Evolutionary conservation across 2,797 vertebrate genomes (phyloP).

Genomic region (Pseudopleuronectes americanus): DNA sequence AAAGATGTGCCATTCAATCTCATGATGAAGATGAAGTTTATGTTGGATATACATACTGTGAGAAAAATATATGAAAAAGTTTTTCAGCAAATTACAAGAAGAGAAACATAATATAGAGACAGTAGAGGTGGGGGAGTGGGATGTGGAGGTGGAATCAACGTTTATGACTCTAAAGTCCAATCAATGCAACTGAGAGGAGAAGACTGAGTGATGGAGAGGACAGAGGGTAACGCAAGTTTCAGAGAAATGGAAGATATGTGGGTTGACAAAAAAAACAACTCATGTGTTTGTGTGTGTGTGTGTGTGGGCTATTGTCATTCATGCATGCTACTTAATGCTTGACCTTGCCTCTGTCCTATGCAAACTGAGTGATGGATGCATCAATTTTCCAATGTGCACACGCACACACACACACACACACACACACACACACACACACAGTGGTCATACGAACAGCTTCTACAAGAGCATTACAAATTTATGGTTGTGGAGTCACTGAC

Average conservation of each 20-base stretch:
- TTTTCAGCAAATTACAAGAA: too few species aligned
- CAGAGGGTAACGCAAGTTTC: conserved; percentile 42
- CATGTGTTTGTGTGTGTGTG: conserved; percentile 12
- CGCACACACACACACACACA: conserved; percentile 2
- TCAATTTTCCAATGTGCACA: conserved; percentile 22
- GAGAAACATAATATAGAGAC: background rate
- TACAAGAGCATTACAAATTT: conserved; percentile 33
- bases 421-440: background rate
- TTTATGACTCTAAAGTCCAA: conserved; percentile 60
- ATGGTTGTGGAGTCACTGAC: conserved; percentile 26
- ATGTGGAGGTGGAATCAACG: conserved; percentile 12
- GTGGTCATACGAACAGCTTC: conserved; percentile 17
- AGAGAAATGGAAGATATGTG: conserved; percentile 23
- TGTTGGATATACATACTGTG: background rate
- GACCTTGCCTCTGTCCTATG: background rate
- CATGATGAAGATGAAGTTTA: conserved; percentile 7
- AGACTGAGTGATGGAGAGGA: conserved; percentile 37
- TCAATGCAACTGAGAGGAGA: conserved; percentile 36
- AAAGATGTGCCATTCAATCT: conserved; percentile 8
- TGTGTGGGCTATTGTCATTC: too few species aligned
- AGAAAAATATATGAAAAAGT: background rate
- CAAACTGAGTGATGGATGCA: conserved; percentile 4
- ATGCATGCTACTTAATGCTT: background rate
- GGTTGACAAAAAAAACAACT: conserved; percentile 4
- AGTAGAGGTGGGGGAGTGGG: background rate